Evolutionary conservation across 23 tunicate genomes (phyloP).

Genomic region (Ciona savignyi): DNA sequence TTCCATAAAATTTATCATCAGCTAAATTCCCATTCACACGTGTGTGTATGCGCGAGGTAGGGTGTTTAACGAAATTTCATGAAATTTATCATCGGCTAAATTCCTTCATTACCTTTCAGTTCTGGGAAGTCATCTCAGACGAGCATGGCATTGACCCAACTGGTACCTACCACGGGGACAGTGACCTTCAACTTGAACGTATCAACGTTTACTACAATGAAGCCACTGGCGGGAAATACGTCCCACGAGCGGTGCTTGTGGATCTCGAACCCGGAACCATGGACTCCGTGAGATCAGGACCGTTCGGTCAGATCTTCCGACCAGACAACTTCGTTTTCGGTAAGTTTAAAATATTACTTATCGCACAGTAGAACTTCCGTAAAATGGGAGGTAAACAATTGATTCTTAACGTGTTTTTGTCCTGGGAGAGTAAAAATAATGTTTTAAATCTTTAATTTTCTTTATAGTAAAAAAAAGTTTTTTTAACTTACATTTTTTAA

Average conservation of each 20-base stretch:
- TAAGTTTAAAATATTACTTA: neutral
- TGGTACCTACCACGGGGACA: conserved; percentile 89
- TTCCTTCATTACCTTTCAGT: conserved; percentile 23
- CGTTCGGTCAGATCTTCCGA: conserved; percentile 87
- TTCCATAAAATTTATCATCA: neutral
- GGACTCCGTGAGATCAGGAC: conserved; percentile 85
- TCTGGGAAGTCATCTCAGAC: conserved; percentile 91
- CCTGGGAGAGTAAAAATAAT: neutral
- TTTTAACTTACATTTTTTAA: too few relatives aligned
- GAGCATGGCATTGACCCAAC: conserved; percentile 85
- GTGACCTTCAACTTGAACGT: conserved; percentile 76
- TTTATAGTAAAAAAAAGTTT: too few relatives aligned
- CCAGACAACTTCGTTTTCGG: conserved; percentile 89
- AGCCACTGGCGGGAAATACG: conserved; percentile 75
- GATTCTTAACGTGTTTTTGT: too few relatives aligned
- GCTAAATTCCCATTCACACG: neutral
- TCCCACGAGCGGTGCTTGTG: conserved; percentile 84
- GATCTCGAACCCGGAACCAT: conserved; percentile 90
- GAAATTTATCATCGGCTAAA: too few relatives aligned
- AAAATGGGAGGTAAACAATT: too few relatives aligned
- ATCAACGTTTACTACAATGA: conserved; percentile 93
- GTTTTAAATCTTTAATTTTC: too few relatives aligned
- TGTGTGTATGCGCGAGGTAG: neutral
- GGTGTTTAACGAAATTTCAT: too few relatives aligned
- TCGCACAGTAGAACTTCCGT: neutral